These are phyloP conservation scores for Symphodus melops DNA, from an alignment of 2,113 vertebrate genomes.

Conservation along the genomic window DNA sequence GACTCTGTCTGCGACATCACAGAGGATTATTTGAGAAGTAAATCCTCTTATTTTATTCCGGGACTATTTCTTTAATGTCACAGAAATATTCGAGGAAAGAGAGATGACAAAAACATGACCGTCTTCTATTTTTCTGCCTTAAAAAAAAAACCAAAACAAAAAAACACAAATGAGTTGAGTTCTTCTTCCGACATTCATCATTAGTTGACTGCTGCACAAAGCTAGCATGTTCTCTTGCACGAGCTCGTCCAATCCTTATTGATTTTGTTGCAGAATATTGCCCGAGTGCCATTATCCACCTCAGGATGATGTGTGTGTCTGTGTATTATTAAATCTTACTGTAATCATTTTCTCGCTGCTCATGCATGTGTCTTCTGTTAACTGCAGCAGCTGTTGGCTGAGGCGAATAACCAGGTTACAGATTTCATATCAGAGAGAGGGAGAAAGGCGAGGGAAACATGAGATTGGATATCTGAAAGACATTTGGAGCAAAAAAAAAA, in stretches of 20 bases:
- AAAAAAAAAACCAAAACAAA: slow-evolving; percentile 38
- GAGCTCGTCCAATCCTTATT: slow-evolving; percentile 74
- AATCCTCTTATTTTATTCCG: slow-evolving; percentile 55
- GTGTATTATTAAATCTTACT: slow-evolving; percentile 74
- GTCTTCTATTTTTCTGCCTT: not conserved
- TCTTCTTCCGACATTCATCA: slow-evolving; percentile 54
- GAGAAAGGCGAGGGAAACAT: not conserved
- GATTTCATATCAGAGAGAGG: slow-evolving; percentile 65
- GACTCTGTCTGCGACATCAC: slow-evolving; percentile 54
- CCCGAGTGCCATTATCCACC: slow-evolving; percentile 72
- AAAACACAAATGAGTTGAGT: slow-evolving; percentile 21
- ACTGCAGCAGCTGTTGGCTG: slow-evolving; percentile 70
- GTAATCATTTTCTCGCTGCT: slow-evolving; percentile 52
- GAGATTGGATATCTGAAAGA: slow-evolving; percentile 46
- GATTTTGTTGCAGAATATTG: slow-evolving; percentile 78
- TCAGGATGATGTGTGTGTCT: slow-evolving; percentile 40
- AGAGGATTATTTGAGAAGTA: slow-evolving; percentile 71
- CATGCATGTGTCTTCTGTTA: slow-evolving; percentile 54
- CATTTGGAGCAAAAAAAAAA: slow-evolving; percentile 59
- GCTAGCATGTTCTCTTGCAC: slow-evolving; percentile 15
- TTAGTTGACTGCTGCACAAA: slow-evolving; percentile 57
- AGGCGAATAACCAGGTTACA: slow-evolving; percentile 69
- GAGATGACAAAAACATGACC: not conserved
- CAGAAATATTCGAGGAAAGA: not conserved
- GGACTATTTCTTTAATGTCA: slow-evolving; percentile 43